Conservation (phyloP, 2,113 vertebrate genomes). For the Tricholaema leucomelas region DNA sequence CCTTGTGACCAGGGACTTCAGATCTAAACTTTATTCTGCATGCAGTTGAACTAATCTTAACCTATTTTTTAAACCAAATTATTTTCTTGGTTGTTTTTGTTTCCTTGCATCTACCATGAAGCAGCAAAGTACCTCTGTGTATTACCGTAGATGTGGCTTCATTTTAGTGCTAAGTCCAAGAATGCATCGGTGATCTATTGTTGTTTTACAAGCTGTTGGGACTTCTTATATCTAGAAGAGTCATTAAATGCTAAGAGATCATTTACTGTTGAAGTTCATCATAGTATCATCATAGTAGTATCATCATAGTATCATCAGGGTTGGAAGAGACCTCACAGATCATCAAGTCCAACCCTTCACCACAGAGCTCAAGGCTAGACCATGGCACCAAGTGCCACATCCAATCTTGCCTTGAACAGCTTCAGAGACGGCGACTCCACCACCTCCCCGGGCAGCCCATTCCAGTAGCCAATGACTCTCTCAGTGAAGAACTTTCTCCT, state of each 20-base stretch:
- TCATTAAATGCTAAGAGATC: not conserved
- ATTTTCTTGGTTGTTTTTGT: not conserved
- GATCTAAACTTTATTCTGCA: not conserved
- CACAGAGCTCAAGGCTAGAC: too few species aligned
- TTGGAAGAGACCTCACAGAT: too few species aligned
- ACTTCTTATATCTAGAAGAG: not conserved
- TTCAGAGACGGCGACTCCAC: too few species aligned
- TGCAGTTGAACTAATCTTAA: not conserved
- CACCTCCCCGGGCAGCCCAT: too few species aligned
- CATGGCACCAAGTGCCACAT: too few species aligned
- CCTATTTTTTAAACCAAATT: not conserved
- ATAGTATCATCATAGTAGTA: too few species aligned
- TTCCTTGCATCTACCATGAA: not conserved
- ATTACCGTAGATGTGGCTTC: not conserved
- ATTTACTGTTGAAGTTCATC: accelerated
- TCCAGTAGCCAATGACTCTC: too few species aligned
- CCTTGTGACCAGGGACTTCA: not conserved
- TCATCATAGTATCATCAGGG: too few species aligned
- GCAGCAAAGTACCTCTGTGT: not conserved
- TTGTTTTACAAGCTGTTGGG: not conserved
- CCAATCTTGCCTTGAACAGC: too few species aligned
- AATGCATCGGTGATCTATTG: not conserved
- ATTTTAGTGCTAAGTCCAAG: not conserved
- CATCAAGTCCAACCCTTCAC: too few species aligned
- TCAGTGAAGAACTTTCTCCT: too few species aligned